Evolutionary conservation across 2,888 invertebrate genomes (phyloP).

Genomic region (Drosophila nr. perissopoda): DNA sequence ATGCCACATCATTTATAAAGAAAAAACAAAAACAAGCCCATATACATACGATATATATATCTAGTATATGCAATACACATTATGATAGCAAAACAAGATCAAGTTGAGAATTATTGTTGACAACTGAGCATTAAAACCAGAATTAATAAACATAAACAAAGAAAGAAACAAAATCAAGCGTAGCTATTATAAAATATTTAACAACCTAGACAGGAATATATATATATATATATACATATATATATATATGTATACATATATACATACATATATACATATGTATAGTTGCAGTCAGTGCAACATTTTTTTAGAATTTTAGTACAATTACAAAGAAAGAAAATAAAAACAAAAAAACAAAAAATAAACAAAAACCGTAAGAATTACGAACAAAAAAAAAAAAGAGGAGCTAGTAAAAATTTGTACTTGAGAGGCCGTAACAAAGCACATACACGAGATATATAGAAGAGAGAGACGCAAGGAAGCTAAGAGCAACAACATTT

Average conservation of each 20-base stretch:
- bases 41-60: slow-evolving; percentile 54
- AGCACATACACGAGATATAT: slow-evolving; percentile 36
- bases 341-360: slow-evolving; percentile 31
- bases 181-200: slow-evolving; percentile 66
- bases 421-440: slow-evolving; percentile 44
- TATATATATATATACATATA: slow-evolving; percentile 13
- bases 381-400: slow-evolving; percentile 40
- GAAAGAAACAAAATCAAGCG: slow-evolving; percentile 29
- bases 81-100: slow-evolving; percentile 44
- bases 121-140: slow-evolving; percentile 71
- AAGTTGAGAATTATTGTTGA: slow-evolving; percentile 77
- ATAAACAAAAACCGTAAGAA: slow-evolving; percentile 34
- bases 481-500: slow-evolving; percentile 79
- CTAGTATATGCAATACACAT: slow-evolving; percentile 43
- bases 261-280: slow-evolving; percentile 55
- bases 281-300: slow-evolving; percentile 72
- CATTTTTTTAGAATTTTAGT: slow-evolving; percentile 77
- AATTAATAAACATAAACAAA: slow-evolving; percentile 63
- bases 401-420: slow-evolving; percentile 52
- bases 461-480: slow-evolving; percentile 62
- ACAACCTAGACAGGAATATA: slow-evolving; percentile 63
- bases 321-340: slow-evolving; percentile 64
- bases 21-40: slow-evolving; percentile 55
- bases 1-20: slow-evolving; percentile 85
- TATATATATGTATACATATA: slow-evolving; percentile 37